Evolutionary conservation across 1,140 invertebrate genomes (phyloP), one percentile per base, ranked within the genome.

Genomic region (Bombus affinis): DNA sequence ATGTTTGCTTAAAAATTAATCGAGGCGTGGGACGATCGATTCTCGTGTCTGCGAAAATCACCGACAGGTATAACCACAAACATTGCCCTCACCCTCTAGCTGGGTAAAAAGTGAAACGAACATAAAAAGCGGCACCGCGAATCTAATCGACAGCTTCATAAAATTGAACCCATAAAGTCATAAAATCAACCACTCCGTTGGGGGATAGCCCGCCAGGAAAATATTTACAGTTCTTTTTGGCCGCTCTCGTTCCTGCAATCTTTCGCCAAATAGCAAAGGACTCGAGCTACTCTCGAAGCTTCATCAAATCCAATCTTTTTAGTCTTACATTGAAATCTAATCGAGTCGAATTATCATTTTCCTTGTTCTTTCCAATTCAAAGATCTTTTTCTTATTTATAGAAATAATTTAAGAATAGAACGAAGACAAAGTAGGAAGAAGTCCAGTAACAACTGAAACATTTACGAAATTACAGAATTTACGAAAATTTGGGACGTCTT

Each of bases 91-190:
- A 53, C 39, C 70, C 66, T 65, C 59, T 42, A 28, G 65, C 37
- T 15, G 83, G 68, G 75, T 84, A 87, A 91, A 90, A 88, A 84
- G 59, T 32, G 71, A 81, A 82, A 81, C 81, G 87, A 85, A 77
- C 74, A 81, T 90, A 92, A 91, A 93, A 92, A 87, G 86, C 82
- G 81, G 81, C 80, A 89, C 87, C 85, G 85, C 89, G 89, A 94
- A 94, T 94, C 94, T 94, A 95, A 95, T 95, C 94, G 94, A 95
- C 94, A 95, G 92, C 93, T 95, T 93, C 94, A 92, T 94, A 93
- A 95, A 95, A 95, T 94, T 92, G 90, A 93, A 92, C 88, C 90
- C 92, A 93, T 95, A 94, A 95, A 95, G 94, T 92, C 93, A 94
- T 95, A 95, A 95, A 95, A 95, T 94, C 93, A 93, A 93, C 93